These are phyloP conservation scores for Nipponacmea schrenckii DNA, from an alignment of 2,888 invertebrate species.

Conservation along the genomic window DNA sequence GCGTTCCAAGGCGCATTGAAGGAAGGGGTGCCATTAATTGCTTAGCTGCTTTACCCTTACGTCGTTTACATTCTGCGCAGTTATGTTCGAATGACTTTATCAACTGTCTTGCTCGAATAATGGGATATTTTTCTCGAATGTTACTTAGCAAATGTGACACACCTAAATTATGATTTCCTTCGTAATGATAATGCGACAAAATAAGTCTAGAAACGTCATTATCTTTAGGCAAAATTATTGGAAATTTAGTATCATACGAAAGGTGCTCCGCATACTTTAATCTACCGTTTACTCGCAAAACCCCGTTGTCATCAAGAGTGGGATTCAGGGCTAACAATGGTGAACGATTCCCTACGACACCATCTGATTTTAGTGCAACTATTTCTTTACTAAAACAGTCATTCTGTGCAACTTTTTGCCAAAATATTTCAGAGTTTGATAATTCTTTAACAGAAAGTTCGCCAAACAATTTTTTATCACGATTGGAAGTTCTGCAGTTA, in stretches of 20 bases:
- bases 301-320: not conserved
- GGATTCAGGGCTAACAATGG: not conserved
- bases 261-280: slow-evolving; percentile 4
- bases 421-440: not conserved
- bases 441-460: not conserved
- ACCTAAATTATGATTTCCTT: slow-evolving; percentile 18
- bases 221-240: slow-evolving; percentile 28
- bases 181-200: slow-evolving; percentile 18
- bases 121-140: slow-evolving; percentile 24
- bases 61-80: slow-evolving; percentile 16
- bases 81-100: slow-evolving; percentile 22
- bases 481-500: not conserved
- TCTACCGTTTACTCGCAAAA: not conserved
- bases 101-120: slow-evolving; percentile 24
- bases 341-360: not conserved
- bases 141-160: slow-evolving; percentile 19
- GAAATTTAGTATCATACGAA: slow-evolving; percentile 17
- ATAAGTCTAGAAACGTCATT: slow-evolving; percentile 24
- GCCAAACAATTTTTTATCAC: not conserved
- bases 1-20: slow-evolving; percentile 11
- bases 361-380: not conserved
- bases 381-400: not conserved
- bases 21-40: slow-evolving; percentile 28
- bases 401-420: not conserved
- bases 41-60: slow-evolving; percentile 15